Evolutionary conservation across 2,888 invertebrate genomes (phyloP), one percentile per base, ranked within the genome.

Genomic region (Enchytraeus crypticus): DNA sequence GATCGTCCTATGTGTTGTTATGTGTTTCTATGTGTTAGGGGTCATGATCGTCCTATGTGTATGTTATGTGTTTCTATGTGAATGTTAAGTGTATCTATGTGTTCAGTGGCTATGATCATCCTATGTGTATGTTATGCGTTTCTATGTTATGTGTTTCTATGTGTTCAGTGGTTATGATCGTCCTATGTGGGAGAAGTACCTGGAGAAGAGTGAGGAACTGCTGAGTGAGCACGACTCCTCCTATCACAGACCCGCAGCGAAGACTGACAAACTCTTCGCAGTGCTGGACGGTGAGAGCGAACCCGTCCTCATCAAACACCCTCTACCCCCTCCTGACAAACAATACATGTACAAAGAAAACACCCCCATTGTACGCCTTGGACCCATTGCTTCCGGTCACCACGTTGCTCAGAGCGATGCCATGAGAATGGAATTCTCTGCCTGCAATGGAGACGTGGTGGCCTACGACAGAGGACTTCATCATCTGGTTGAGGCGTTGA

Each of bases 391-490:
- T 0, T 87, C 90, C 3, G 93, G 93, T 1, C 84, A 89, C 63
- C 85, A 86, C 64, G 85, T 92, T 29, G 85, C 90, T 29, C 84
- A 86, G 58, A 85, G 88, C 69, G 90, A 90, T 70, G 85, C 87
- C 64, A 83, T 89, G 56, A 84, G 95, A 59, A 88, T 89, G 70
- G 88, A 89, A 59, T 92, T 96, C 78, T 88, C 93, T 0, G 83
- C 86, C 46, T 85, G 88, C 71, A 87, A 87, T 70, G 87, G 88
- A 1, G 23, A 18, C 49, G 86, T 92, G 0, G 83, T 88, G 45
- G 95, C 95, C 0, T 93, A 89, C 80, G 96, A 96, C 81, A 88
- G 88, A 66, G 96, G 96, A 78, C 90, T 93, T 77, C 93, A 95
- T 78, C 88, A 92, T 1, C 93, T 95, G 27, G 85, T 95, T 58